Evolutionary conservation across 1,140 invertebrate genomes (phyloP), one percentile per base, ranked within the genome.

Genomic region (Dreissena polymorpha): DNA sequence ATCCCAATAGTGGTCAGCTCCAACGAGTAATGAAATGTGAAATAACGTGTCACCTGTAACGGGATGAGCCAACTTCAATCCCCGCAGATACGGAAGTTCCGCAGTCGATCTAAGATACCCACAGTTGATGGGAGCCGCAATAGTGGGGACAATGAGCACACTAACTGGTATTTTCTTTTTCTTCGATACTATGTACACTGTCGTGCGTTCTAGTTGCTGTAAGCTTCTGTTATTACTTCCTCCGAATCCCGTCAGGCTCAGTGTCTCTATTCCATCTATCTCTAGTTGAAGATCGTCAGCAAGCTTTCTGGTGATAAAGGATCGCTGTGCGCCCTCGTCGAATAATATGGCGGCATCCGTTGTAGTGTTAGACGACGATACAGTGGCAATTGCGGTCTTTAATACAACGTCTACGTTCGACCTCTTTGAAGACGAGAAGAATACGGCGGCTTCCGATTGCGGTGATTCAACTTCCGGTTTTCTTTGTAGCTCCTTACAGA

Each of bases 331-430:
- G 39, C 39, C 39, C 39, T 39, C 39, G 39, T 63, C 60, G 23
- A 63, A 63, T 25, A 63, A 63, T 63, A 63, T 63, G 23, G 60
- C 60, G 18, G 60, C 60, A n/a, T 63, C 60, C 23, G 60, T 63
- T n/a, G 60, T 63, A 25, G 60, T 63, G 39, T 39, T 2, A 39
- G 39, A 39, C 39, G 39, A 39, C 39, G 39, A 39, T 5, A 39
- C 39, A 39, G 39, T n/a, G n/a, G n/a, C n/a, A n/a, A n/a, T n/a
- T n/a, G n/a, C n/a, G n/a, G n/a, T n/a, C n/a, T n/a, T n/a, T n/a
- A n/a, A n/a, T n/a, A n/a, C n/a, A n/a, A n/a, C n/a, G n/a, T n/a
- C n/a, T n/a, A n/a, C n/a, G n/a, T n/a, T n/a, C n/a, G n/a, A n/a
- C n/a, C n/a, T n/a, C n/a, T n/a, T n/a, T n/a, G n/a, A n/a, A n/a